These are phyloP conservation scores for Tylochromis polylepis DNA, from an alignment of 2,113 vertebrate species.

Conservation along the genomic window DNA sequence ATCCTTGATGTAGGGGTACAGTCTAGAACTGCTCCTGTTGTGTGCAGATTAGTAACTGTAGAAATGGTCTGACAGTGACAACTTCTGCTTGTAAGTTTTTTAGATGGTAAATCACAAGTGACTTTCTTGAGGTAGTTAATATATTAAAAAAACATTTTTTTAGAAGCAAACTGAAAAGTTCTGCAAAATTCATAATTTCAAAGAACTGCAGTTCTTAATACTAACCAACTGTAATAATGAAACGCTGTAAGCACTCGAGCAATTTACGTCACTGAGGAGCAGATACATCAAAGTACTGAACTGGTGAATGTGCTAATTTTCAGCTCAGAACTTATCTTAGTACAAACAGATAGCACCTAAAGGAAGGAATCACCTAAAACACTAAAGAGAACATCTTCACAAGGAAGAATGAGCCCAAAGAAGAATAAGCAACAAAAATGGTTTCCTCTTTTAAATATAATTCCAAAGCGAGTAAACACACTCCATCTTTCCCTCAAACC, in stretches of 20 bases:
- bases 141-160: neutral
- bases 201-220: neutral
- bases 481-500: neutral
- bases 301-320: neutral
- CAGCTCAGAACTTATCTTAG: constrained; percentile 14
- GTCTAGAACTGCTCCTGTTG: neutral
- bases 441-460: neutral
- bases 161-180: neutral
- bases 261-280: neutral
- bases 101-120: neutral
- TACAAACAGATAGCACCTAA: constrained; percentile 18
- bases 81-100: neutral
- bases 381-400: neutral
- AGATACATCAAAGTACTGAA: neutral
- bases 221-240: neutral
- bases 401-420: neutral
- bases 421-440: neutral
- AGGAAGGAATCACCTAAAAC: neutral
- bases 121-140: neutral
- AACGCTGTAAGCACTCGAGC: neutral
- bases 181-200: neutral
- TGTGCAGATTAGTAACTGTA: neutral
- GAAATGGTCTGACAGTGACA: neutral
- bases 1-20: neutral
- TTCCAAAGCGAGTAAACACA: neutral